A percentile compares a stretch with the other conserved stretches of the same genome.
These are phyloP conservation scores for Osmerus eperlanus DNA, from an alignment of 2,113 vertebrate species.

Conservation along the genomic window DNA sequence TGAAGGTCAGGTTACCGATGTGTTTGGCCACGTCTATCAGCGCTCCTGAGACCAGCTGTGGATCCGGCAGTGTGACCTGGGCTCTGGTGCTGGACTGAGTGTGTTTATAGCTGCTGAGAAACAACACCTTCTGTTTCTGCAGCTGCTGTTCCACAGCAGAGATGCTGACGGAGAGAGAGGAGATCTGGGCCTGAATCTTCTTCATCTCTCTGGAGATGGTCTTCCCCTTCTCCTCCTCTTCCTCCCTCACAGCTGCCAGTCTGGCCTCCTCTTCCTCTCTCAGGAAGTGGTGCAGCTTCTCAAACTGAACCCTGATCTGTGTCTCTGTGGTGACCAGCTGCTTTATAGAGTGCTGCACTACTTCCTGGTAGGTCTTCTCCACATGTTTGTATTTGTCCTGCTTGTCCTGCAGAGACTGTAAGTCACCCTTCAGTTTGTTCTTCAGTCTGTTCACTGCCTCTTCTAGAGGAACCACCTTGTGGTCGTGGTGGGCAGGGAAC, in stretches of 20 bases:
- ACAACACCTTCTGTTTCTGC: slow-evolving; percentile 19
- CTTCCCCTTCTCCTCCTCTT: slow-evolving; percentile 40
- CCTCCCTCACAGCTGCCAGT: slow-evolving; percentile 44
- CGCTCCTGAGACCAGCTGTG: slow-evolving; percentile 35
- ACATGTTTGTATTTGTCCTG: too few relatives aligned
- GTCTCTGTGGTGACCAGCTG: slow-evolving; percentile 26
- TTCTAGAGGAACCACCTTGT: too few relatives aligned
- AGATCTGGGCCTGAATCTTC: slow-evolving; percentile 33
- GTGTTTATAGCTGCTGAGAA: slow-evolving; percentile 42
- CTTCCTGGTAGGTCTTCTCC: too few relatives aligned
- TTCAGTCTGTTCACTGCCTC: too few relatives aligned
- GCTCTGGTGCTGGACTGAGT: slow-evolving; percentile 34
- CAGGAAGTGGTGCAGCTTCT: slow-evolving; percentile 41
- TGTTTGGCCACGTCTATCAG: slow-evolving; percentile 49
- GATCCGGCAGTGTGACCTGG: slow-evolving; percentile 32
- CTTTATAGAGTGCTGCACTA: too few relatives aligned
- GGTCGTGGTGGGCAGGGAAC: too few relatives aligned
- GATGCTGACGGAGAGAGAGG: slow-evolving; percentile 43
- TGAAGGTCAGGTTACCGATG: slow-evolving; percentile 52
- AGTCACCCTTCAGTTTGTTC: too few relatives aligned
- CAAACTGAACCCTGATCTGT: slow-evolving; percentile 42
- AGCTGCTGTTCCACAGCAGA: slow-evolving; percentile 43
- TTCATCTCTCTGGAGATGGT: slow-evolving; percentile 20
- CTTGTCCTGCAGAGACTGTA: too few relatives aligned
- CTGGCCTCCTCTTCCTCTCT: slow-evolving; percentile 49